Conservation (phyloP, 2,888 invertebrate genomes). For the Himalopsyche japonica region DNA sequence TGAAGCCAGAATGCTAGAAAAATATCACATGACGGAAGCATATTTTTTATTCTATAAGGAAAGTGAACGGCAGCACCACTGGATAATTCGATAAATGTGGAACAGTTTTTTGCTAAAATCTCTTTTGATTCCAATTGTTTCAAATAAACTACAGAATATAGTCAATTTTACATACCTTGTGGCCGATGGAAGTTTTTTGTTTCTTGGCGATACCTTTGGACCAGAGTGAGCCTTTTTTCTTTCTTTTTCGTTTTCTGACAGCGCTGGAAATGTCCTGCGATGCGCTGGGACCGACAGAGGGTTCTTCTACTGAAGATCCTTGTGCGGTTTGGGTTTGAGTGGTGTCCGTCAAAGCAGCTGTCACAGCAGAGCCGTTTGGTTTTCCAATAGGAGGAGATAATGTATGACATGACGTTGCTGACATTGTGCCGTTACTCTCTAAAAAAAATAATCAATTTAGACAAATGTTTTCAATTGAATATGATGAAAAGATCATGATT, state of each 20-base stretch:
- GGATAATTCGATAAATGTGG: no score
- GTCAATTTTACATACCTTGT: constrained; percentile 15
- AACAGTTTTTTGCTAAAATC: no score
- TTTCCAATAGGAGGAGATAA: constrained; percentile 11
- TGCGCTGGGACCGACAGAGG: background rate
- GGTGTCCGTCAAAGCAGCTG: background rate
- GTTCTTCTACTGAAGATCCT: background rate
- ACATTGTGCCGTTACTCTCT: constrained; percentile 20
- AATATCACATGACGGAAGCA: no score
- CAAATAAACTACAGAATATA: no score
- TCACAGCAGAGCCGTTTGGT: background rate
- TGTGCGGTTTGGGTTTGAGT: background rate
- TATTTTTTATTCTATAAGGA: no score
- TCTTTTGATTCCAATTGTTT: no score
- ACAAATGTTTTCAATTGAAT: no score
- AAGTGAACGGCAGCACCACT: no score
- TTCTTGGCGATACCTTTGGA: constrained; percentile 39
- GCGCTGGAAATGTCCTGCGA: background rate
- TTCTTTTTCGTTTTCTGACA: constrained; percentile 22
- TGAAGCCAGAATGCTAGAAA: no score
- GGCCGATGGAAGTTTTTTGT: constrained; percentile 18
- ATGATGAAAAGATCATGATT: background rate
- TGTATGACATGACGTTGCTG: constrained; percentile 17
- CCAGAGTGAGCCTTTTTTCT: constrained; percentile 37
- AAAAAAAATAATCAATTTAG: background rate